Conservation (phyloP, 2,113 vertebrate genomes). For the Sinosuthora webbiana region DNA sequence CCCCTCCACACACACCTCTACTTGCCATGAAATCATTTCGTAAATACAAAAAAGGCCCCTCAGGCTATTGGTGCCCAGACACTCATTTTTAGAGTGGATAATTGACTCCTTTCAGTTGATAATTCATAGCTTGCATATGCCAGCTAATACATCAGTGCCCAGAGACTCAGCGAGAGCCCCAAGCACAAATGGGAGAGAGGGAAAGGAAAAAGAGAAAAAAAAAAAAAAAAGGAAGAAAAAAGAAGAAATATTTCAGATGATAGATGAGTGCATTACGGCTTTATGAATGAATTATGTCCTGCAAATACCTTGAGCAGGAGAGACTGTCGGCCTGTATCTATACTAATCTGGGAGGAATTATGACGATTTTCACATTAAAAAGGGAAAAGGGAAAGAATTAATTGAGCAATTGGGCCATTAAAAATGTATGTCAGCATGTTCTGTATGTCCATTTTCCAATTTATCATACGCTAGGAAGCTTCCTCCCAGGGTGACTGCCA, state of each 20-base stretch:
- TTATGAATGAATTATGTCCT: conserved; percentile 97
- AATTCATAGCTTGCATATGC: conserved; percentile 99
- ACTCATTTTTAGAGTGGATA: conserved; percentile 98
- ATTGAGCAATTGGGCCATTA: conserved; percentile 89
- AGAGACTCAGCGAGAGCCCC: conserved; percentile 81
- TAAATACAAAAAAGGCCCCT: conserved; percentile 90
- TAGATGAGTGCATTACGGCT: conserved; percentile 91
- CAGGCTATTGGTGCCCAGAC: conserved; percentile 90
- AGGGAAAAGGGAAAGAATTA: conserved; percentile 85
- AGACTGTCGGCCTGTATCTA: conserved; percentile 87
- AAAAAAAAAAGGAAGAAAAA: not conserved
- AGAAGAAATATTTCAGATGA: conserved; percentile 78
- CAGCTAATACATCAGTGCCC: conserved; percentile 92
- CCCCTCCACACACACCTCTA: conserved; percentile 61
- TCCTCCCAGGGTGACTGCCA: conserved; percentile 53
- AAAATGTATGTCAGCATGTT: conserved; percentile 79
- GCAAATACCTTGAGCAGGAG: conserved; percentile 94
- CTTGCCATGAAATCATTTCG: conserved; percentile 86
- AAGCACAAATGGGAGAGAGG: conserved; percentile 73
- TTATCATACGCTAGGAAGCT: conserved; percentile 72
- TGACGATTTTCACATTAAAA: conserved; percentile 87
- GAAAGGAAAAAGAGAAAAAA: conserved; percentile 36
- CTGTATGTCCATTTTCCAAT: conserved; percentile 81
- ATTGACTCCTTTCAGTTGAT: conserved; percentile 99
- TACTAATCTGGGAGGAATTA: conserved; percentile 96